Evolutionary conservation across 2,888 invertebrate genomes (phyloP).

Genomic region (Hirtodrosophila trivittata): DNA sequence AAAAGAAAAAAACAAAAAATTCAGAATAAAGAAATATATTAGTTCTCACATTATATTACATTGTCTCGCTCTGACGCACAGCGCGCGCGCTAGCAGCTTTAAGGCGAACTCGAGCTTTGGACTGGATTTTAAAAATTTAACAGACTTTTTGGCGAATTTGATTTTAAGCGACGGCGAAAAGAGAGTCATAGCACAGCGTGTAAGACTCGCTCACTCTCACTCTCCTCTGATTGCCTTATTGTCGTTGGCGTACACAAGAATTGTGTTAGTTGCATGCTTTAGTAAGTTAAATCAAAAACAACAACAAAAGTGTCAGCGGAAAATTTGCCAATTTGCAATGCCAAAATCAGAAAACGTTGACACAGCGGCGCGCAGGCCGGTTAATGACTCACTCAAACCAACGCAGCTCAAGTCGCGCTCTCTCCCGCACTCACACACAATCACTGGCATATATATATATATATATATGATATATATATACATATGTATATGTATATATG

Average conservation of each 20-base stretch:
- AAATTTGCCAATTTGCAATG: conserved; percentile 39
- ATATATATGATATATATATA: too few species aligned
- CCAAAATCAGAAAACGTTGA: conserved; percentile 37
- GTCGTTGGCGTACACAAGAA: too few species aligned
- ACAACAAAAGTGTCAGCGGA: conserved; percentile 22
- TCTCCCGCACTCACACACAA: conserved; percentile 20
- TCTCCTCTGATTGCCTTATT: conserved; percentile 11
- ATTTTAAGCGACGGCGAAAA: conserved; percentile 40
- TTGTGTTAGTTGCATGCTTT: conserved; percentile 40
- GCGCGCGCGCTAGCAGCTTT: conserved; percentile 32
- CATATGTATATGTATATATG: conserved; percentile 14
- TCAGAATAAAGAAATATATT: conserved; percentile 24
- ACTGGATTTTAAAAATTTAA: conserved; percentile 52
- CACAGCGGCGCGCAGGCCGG: conserved; percentile 58
- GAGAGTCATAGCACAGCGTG: conserved; percentile 12
- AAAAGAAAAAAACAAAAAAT: conserved; percentile 20
- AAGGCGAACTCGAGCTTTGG: conserved; percentile 34
- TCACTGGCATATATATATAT: too few species aligned
- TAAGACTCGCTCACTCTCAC: conserved; percentile 16
- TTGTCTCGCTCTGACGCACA: conserved; percentile 44
- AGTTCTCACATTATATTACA: conserved; percentile 42
- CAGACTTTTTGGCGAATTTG: conserved; percentile 58
- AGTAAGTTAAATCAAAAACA: conserved; percentile 26
- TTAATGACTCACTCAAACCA: conserved; percentile 73
- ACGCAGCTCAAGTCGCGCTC: conserved; percentile 45